These are phyloP conservation scores for Macrobrachium rosenbergii DNA, from an alignment of 1,140 invertebrate genomes.

Conservation along the genomic window DNA sequence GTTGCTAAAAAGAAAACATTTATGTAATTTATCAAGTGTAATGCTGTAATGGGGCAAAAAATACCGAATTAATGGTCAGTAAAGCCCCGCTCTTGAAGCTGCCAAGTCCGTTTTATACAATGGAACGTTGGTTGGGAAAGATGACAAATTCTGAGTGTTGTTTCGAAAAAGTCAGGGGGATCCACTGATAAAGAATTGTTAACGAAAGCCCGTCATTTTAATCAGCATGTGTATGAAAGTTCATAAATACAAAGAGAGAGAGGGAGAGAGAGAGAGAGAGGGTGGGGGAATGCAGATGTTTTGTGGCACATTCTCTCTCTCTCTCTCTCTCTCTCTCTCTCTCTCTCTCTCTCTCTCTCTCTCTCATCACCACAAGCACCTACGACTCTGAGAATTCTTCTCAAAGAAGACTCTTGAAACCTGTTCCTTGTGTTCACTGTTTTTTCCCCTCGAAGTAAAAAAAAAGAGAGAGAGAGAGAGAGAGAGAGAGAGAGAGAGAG, in stretches of 20 bases:
- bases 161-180: neutral
- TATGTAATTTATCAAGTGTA: no score
- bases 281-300: neutral
- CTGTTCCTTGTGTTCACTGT: neutral
- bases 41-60: no score
- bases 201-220: neutral
- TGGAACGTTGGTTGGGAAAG: no score
- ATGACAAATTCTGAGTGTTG: no score
- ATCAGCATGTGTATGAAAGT: no score
- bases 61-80: no score
- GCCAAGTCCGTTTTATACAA: no score
- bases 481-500: neutral
- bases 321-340: constrained; percentile 8
- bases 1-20: no score
- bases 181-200: fast-evolving
- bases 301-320: neutral
- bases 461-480: neutral
- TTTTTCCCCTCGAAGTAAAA: neutral
- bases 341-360: neutral
- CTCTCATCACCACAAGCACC: neutral
- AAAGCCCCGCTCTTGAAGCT: no score
- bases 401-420: no score
- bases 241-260: neutral
- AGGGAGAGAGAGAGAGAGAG: constrained; percentile 10
- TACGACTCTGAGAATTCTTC: no score